Evolutionary conservation across 2,113 vertebrate genomes (phyloP), one percentile per base, ranked within the genome.

Genomic region (Anthoscopus minutus): DNA sequence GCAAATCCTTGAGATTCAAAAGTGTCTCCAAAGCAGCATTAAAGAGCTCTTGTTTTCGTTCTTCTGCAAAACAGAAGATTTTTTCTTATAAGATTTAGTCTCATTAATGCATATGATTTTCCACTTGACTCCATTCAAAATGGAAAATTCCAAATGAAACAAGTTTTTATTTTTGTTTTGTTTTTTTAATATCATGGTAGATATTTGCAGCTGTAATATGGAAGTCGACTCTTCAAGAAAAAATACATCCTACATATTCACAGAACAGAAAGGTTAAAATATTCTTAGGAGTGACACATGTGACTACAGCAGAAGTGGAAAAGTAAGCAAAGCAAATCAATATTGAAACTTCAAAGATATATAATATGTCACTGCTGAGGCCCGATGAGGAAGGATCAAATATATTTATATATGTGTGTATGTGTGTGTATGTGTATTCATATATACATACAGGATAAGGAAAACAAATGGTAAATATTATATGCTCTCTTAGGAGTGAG

Each of bases 361-460:
- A 18, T 19, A 37, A 18, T 19, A 37, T 50, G 17, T 48, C 30
- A 42, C 60, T 64, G 4, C 8, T 40, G 40, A 76, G 11, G 4
- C 5, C 24, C 5, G 58, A 38, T 4, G 71, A 31, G 74, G 4
- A 65, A 58, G 8, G 7, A 37, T 56, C 21, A 60, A 17, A 20
- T 9, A 65, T 27, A 6, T 38, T 28, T 38, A 6, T 60, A 4
- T 25, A 4, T 35, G 2, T 38, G 57, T 12, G 72, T 35, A 67
- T 25, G 7, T 37, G 21, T 40, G 11, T 60, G 5, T 57, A 7
- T 60, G 3, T 58, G 9, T 27, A 6, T 27, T 8, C 18, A 19
- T 61, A n/a, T 16, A 35, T 6, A 44, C 4, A 35, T 4, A 30
- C 1, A 0, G 6, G 22, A 48, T 31, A 31, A 48, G 45, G 40